Evolutionary conservation across 1,140 invertebrate species (phyloP).

Genomic region (Pseudoatta argentina): DNA sequence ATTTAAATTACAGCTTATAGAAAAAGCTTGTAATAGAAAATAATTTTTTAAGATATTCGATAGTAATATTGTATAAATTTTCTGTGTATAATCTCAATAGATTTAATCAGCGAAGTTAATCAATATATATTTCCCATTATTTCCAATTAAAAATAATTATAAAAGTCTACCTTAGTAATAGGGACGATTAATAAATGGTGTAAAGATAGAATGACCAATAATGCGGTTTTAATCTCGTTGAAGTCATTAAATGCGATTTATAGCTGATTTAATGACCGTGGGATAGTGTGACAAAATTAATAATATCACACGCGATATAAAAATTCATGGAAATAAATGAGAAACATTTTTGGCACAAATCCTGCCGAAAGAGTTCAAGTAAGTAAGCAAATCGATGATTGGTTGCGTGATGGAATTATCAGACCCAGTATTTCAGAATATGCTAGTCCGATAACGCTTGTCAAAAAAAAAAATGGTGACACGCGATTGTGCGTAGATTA

Average conservation of each 20-base stretch:
- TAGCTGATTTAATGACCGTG: neutral
- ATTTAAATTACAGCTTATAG: neutral
- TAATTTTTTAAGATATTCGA: neutral
- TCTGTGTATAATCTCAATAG: neutral
- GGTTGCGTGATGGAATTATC: too few relatives aligned
- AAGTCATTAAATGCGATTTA: conserved; percentile 24
- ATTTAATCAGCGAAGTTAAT: conserved; percentile 8
- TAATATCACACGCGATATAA: neutral
- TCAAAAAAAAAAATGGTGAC: too few relatives aligned
- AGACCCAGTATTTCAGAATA: too few relatives aligned
- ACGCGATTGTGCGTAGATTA: too few relatives aligned
- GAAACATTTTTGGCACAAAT: conserved; percentile 16
- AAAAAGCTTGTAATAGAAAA: neutral
- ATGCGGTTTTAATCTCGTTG: conserved; percentile 6
- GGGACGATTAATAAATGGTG: neutral
- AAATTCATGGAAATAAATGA: conserved; percentile 13
- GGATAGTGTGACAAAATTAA: neutral
- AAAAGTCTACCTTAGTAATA: neutral
- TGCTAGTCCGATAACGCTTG: too few relatives aligned
- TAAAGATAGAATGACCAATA: neutral
- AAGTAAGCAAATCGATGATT: too few relatives aligned
- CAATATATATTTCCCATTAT: neutral
- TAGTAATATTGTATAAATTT: neutral
- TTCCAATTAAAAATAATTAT: conserved; percentile 16
- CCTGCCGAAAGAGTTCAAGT: too few relatives aligned